Conservation (phyloP, 2,797 vertebrate genomes). For the Lacerta agilis region DNA sequence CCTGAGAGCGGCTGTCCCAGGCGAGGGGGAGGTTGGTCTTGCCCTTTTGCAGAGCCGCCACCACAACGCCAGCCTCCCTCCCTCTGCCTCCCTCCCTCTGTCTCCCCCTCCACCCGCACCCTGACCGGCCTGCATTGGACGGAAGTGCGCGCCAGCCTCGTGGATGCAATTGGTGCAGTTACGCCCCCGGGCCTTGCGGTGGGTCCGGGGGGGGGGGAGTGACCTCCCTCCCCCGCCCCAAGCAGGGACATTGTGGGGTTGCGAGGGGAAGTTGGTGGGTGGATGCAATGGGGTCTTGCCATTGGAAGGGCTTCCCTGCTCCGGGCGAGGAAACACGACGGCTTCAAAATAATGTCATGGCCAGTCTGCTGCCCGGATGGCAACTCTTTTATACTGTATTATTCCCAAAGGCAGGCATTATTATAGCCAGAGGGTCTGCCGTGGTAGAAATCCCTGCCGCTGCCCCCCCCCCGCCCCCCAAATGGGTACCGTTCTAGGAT, state of each 20-base stretch:
- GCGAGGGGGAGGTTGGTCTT: conserved; percentile 36
- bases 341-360: no score
- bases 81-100: background rate
- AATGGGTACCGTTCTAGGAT: background rate
- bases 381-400: background rate
- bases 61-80: background rate
- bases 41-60: background rate
- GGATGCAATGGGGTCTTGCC: no score
- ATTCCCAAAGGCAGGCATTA: background rate
- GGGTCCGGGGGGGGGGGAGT: background rate
- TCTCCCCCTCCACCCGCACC: conserved; percentile 24
- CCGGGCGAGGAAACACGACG: no score
- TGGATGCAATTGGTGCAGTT: conserved; percentile 11
- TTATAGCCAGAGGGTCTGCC: background rate
- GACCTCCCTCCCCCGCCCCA: background rate
- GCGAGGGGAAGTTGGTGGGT: no score
- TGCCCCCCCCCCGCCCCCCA: no score
- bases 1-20: background rate
- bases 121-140: conserved; percentile 12
- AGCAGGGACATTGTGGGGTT: background rate
- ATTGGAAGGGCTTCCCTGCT: no score
- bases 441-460: background rate
- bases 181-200: background rate
- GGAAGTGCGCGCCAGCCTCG: conserved; percentile 27
- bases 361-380: no score